Base-by-base conservation (phyloP, 2,113 vertebrate species). In the Verasper variegatus region DNA sequence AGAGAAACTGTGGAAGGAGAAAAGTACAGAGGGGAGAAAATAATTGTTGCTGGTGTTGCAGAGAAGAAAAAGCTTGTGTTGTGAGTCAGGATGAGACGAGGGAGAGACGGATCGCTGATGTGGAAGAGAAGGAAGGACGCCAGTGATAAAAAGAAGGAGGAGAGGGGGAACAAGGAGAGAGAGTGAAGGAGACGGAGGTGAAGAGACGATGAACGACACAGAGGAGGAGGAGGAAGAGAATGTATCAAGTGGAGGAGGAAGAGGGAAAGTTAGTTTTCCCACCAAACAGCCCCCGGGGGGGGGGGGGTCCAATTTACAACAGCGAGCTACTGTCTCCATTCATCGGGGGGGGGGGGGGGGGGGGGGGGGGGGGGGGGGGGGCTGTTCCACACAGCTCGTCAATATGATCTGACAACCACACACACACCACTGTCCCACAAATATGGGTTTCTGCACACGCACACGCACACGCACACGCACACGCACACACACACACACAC, bases 251-350 rank as follows among this genome's bases (percentile, higher is more conserved):
- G 20, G 51, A 20, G 12, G 42, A 45, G 13, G 20, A 21, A 23
- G 52, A 21, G 52, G 5, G 21, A 82, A 67, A 78, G 84, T 69
- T 55, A 35, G 51, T 51, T 82, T 78, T 77, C 71, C 81, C 81
- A 74, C 62, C 66, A 56, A 74, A 78, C 62, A 37, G 31, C 20
- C 71, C 71, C 74, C 58, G 63, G 42, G 62, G 63, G 42, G 62
- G 55, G 61, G 56, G 47, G 27, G 0, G 54, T 49, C 27, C 57
- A 14, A 15, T 47, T 47, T 15, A 47, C 45, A 47, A 47, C 45
- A 47, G 45, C 45, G 4, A 17, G 45, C 45, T 47, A 47, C 45
- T 47, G 45, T 47, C 15, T 1, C 45, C 15, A 47, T 47, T 47
- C 55, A 49, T 52, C 10, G 2, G 11, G 37, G 10, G 37, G 10